phyloP scores from a whole-genome alignment of 1,140 invertebrate genomes.

The Drosophila mayri region DNA sequence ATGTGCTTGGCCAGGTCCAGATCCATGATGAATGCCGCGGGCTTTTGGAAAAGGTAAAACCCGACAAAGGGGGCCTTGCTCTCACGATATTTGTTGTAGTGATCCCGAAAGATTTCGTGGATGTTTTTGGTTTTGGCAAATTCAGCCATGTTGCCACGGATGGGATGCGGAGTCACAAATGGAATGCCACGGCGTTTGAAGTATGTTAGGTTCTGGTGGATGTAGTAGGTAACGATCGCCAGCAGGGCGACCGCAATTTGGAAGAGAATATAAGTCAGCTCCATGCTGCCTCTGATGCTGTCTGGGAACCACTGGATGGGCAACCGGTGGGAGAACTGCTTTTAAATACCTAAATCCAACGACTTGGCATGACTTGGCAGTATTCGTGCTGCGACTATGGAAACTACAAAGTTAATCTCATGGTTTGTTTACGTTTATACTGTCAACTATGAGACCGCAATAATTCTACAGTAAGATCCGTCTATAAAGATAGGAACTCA shows the following conservation, averaged over 20 bases:
- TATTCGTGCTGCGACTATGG: background rate
- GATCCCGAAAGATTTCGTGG: slow-evolving; percentile 23
- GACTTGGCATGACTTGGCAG: slow-evolving; percentile 23
- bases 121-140: slow-evolving; percentile 4
- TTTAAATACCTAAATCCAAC: slow-evolving; percentile 23
- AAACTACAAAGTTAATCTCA: slow-evolving; percentile 22
- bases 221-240: slow-evolving; percentile 21
- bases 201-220: slow-evolving; percentile 29
- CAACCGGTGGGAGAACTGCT: background rate
- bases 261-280: slow-evolving; percentile 40
- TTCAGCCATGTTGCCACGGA: slow-evolving; percentile 68
- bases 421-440: slow-evolving; percentile 27
- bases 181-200: slow-evolving; percentile 83
- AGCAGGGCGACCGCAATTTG: slow-evolving; percentile 41
- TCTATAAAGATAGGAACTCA: background rate
- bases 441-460: slow-evolving; percentile 4
- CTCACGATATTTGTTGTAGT: slow-evolving; percentile 73
- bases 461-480: background rate
- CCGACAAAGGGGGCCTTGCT: slow-evolving; percentile 71
- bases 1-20: slow-evolving; percentile 87
- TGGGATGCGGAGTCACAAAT: slow-evolving; percentile 61
- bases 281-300: slow-evolving; percentile 15
- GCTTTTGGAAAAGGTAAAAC: slow-evolving; percentile 84
- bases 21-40: slow-evolving; percentile 85
- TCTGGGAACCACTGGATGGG: background rate